Percentiles rank a stretch among this genome's conserved stretches.
Evolutionary conservation across 2,888 invertebrate genomes (phyloP).

Genomic region (Chaetoderma sp.): DNA sequence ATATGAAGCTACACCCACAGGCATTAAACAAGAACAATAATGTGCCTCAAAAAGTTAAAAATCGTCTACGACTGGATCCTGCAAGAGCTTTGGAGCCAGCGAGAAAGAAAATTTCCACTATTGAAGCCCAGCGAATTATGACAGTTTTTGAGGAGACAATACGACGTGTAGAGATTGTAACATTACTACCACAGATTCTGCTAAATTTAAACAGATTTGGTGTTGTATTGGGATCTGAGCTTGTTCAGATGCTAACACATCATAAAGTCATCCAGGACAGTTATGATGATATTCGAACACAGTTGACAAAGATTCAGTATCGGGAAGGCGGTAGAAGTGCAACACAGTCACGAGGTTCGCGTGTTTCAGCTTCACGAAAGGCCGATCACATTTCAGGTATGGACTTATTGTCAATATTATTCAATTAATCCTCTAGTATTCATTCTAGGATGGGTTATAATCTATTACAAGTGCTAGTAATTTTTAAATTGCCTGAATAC

Average conservation of each 20-base stretch:
- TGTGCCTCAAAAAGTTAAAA: background rate
- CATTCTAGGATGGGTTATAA: no score
- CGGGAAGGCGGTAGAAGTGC: no score
- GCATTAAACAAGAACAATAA: slow-evolving; percentile 32
- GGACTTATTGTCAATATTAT: no score
- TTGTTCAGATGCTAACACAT: slow-evolving; percentile 55
- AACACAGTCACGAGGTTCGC: no score
- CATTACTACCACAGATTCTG: slow-evolving; percentile 59
- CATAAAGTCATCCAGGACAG: slow-evolving; percentile 56
- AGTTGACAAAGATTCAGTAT: slow-evolving; percentile 1
- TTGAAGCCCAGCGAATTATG: slow-evolving; percentile 68
- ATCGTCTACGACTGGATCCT: slow-evolving; percentile 56
- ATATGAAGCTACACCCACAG: slow-evolving; percentile 47
- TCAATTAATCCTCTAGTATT: no score
- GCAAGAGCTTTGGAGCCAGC: slow-evolving; percentile 66
- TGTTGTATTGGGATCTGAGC: slow-evolving; percentile 57
- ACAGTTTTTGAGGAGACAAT: slow-evolving; percentile 66
- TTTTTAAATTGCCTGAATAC: no score
- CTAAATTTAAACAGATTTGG: slow-evolving; percentile 60
- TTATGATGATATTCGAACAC: slow-evolving; percentile 54
- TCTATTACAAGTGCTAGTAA: no score
- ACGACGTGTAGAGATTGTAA: slow-evolving; percentile 56
- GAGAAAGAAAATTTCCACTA: slow-evolving; percentile 65
- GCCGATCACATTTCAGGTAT: no score
- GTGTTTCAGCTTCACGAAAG: no score